Evolutionary conservation across 1,140 invertebrate genomes (phyloP).

Genomic region (Galendromus occidentalis): DNA sequence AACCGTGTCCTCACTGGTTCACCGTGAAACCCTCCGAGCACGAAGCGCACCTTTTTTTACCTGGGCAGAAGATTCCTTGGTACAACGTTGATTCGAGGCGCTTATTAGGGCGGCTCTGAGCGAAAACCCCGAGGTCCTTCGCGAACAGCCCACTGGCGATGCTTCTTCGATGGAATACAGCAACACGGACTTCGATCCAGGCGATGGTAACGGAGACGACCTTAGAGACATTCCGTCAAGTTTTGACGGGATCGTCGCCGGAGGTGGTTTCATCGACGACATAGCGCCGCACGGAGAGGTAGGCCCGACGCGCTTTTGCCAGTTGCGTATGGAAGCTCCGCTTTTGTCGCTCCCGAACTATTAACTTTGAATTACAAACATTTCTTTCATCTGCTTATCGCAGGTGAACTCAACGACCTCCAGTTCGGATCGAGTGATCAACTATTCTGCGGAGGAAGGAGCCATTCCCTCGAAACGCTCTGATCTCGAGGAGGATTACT

Average conservation of each 20-base stretch:
- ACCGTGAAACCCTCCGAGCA: no score
- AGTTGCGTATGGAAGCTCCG: no score
- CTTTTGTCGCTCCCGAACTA: no score
- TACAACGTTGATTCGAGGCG: no score
- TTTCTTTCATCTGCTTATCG: not conserved
- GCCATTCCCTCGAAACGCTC: not conserved
- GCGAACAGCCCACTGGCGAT: no score
- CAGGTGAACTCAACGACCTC: not conserved
- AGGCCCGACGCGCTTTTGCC: not conserved
- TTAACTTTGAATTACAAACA: not conserved
- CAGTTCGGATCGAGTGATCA: not conserved
- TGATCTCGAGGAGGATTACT: not conserved
- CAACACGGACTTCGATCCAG: not conserved
- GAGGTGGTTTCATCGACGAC: not conserved
- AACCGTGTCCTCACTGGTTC: no score
- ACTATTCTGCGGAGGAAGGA: not conserved
- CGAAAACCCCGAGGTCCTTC: no score
- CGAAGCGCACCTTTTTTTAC: no score
- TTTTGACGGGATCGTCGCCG: not conserved
- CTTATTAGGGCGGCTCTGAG: no score
- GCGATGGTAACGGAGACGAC: not conserved
- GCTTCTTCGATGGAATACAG: not conserved
- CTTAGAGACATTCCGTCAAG: not conserved
- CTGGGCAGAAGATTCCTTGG: no score
- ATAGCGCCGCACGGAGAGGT: not conserved